These are phyloP conservation scores for Sebastes paucispinis DNA, from an alignment of 2,797 vertebrate genomes.

Conservation along the genomic window DNA sequence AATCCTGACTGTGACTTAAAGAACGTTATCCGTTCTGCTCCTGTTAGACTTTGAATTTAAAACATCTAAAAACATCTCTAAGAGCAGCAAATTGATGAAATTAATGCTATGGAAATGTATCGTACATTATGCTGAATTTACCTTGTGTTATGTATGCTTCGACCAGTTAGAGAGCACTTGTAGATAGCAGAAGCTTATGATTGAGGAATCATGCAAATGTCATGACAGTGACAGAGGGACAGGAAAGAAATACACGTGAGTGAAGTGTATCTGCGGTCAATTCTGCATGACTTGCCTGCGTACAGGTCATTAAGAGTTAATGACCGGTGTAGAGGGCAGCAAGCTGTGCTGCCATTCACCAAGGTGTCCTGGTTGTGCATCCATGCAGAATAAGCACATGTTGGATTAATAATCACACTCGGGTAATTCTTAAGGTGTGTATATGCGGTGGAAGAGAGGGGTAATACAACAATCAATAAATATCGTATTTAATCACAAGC, in stretches of 20 bases:
- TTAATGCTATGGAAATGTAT: neutral
- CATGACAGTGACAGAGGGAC: constrained; percentile 2
- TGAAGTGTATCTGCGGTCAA: constrained; percentile 28
- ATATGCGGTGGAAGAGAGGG: neutral
- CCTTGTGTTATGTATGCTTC: neutral
- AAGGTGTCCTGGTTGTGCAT: constrained; percentile 56
- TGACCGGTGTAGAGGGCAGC: constrained; percentile 43
- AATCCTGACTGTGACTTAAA: neutral
- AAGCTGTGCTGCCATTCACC: constrained; percentile 49
- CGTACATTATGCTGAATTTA: neutral
- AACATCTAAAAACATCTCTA: neutral
- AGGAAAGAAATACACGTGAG: neutral
- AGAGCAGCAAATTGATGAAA: neutral
- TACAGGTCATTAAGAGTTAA: constrained; percentile 68
- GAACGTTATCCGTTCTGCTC: neutral
- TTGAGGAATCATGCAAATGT: constrained; percentile 32
- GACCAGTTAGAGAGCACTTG: constrained; percentile 4
- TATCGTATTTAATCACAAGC: constrained; percentile 64
- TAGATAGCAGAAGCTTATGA: constrained; percentile 1
- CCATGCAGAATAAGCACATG: constrained; percentile 59
- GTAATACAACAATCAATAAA: constrained; percentile 49
- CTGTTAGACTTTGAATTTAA: neutral
- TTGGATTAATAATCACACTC: constrained; percentile 60
- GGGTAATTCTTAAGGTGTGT: constrained; percentile 51
- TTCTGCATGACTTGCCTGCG: constrained; percentile 34